Evolutionary conservation across 2,797 vertebrate genomes (phyloP).

Genomic region (Clarias platycephalus): DNA sequence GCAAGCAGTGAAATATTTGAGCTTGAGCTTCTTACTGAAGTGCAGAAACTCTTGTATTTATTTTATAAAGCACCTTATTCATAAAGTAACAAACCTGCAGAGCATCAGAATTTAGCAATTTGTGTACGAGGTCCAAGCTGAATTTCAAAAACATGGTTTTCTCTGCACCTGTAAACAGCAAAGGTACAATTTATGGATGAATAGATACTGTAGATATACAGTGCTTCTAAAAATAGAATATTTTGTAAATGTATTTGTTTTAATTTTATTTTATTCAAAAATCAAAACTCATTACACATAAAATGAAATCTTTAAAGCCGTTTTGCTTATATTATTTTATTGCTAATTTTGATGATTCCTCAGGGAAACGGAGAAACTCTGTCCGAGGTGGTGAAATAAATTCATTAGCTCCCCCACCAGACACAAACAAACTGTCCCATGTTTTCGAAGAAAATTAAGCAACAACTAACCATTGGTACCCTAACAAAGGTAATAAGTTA

Average conservation of each 20-base stretch:
- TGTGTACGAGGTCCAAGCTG: slow-evolving; percentile 84
- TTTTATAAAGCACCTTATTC: not conserved
- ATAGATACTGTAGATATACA: too few relatives aligned
- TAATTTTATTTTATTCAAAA: too few relatives aligned
- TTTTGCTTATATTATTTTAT: too few relatives aligned
- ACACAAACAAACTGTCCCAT: not conserved
- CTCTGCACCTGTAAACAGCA: slow-evolving; percentile 75
- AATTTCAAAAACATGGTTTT: slow-evolving; percentile 86
- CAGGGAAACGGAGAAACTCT: too few relatives aligned
- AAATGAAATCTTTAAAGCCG: too few relatives aligned
- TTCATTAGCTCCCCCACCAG: not conserved
- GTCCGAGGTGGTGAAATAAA: too few relatives aligned
- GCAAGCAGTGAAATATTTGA: not conserved
- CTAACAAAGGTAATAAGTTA: not conserved
- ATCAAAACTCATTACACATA: too few relatives aligned
- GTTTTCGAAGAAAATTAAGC: not conserved
- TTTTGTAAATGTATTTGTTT: not conserved
- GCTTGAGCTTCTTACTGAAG: not conserved
- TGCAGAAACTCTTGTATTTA: not conserved
- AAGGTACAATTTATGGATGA: not conserved
- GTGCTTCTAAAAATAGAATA: too few relatives aligned
- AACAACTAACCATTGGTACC: not conserved
- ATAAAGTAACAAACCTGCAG: slow-evolving; percentile 72
- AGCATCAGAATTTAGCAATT: slow-evolving; percentile 81
- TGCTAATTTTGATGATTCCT: too few relatives aligned